phyloP scores from a whole-genome alignment of 2,888 invertebrate species.

The Anagyrus pseudococci region DNA sequence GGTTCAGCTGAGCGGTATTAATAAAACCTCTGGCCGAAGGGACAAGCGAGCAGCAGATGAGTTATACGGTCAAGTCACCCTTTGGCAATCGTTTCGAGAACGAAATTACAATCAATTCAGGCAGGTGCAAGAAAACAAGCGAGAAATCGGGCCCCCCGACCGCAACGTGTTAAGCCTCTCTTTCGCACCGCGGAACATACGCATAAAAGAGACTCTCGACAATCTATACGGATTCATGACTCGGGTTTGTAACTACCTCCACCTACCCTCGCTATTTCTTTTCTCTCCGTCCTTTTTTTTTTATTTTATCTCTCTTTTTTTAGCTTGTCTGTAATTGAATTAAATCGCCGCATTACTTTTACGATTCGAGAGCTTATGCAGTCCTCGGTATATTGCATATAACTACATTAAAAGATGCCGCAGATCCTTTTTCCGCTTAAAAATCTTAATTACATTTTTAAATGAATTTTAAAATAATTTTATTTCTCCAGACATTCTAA shows the following conservation, averaged over 20 bases:
- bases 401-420: no score
- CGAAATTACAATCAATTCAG: slow-evolving; percentile 45
- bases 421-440: no score
- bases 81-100: slow-evolving; percentile 39
- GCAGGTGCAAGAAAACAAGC: slow-evolving; percentile 41
- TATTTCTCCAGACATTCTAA: no score
- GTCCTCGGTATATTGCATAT: no score
- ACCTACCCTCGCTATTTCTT: slow-evolving; percentile 13
- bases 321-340: slow-evolving; percentile 16
- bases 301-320: no score
- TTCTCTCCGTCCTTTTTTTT: no score
- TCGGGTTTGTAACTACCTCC: no score
- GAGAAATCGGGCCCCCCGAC: slow-evolving; percentile 32
- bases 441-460: no score
- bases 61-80: slow-evolving; percentile 38
- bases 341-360: slow-evolving; percentile 21
- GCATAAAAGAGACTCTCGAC: slow-evolving; percentile 21
- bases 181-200: slow-evolving; percentile 14
- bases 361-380: no score
- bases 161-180: slow-evolving; percentile 39
- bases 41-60: slow-evolving; percentile 14
- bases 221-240: slow-evolving; percentile 20
- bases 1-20: slow-evolving; percentile 33
- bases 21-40: slow-evolving; percentile 40
- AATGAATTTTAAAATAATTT: no score